Evolutionary conservation across 2,888 invertebrate genomes (phyloP).

Genomic region (Stenchaetothrips biformis): DNA sequence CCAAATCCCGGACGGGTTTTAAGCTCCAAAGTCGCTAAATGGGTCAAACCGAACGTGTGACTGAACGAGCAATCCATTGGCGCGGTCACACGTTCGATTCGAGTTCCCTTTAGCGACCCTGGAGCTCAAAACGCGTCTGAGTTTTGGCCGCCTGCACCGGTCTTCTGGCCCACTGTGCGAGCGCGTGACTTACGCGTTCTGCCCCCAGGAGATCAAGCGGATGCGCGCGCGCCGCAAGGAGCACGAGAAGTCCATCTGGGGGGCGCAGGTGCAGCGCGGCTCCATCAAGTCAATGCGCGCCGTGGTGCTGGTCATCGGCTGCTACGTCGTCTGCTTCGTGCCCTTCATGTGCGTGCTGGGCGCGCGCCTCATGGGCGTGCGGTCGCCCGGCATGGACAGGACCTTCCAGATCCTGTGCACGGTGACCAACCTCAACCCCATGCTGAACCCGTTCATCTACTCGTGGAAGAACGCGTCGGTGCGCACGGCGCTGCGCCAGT

Average conservation of each 20-base stretch:
- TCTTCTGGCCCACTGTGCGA: no score
- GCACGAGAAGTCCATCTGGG: constrained; percentile 10
- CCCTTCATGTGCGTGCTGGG: constrained; percentile 32
- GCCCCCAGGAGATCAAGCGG: not conserved
- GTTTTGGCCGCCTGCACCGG: no score
- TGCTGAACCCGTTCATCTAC: constrained; percentile 34
- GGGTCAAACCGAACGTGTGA: no score
- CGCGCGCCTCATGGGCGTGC: constrained; percentile 7
- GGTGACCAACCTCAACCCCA: constrained; percentile 31
- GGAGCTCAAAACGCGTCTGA: no score
- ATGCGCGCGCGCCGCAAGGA: not conserved
- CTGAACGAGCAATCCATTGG: no score
- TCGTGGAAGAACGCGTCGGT: constrained; percentile 34
- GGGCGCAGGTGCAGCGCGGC: constrained; percentile 3
- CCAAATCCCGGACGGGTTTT: no score
- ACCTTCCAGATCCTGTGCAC: constrained; percentile 29
- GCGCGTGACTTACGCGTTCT: not conserved
- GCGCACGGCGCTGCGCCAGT: constrained; percentile 27
- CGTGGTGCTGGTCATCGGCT: constrained; percentile 31
- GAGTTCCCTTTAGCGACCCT: no score
- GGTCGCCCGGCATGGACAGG: constrained; percentile 27
- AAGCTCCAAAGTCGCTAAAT: no score
- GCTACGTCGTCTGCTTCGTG: constrained; percentile 30
- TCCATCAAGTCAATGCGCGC: constrained; percentile 31
- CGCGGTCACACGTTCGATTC: no score